A percentile compares a stretch with the other conserved stretches of the same genome.
Conservation (phyloP, 2,113 vertebrate species). For the Elgaria multicarinata region DNA sequence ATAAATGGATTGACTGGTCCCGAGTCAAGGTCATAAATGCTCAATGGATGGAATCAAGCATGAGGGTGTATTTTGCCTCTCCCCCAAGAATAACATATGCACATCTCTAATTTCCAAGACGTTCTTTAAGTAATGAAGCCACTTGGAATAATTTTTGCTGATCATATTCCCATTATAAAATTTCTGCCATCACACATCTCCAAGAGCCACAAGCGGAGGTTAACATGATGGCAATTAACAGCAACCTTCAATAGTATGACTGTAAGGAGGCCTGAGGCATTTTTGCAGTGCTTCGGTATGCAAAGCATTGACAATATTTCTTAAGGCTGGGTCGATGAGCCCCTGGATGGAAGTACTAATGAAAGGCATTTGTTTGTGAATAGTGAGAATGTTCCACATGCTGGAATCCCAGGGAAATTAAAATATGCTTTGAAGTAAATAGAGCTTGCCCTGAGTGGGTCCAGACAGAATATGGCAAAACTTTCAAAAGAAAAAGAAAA, state of each 20-base stretch:
- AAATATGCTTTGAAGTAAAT: not conserved
- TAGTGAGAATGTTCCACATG: not conserved
- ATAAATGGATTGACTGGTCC: slow-evolving; percentile 11
- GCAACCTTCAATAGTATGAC: slow-evolving; percentile 10
- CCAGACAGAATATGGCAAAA: not conserved
- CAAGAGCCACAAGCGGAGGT: slow-evolving; percentile 2
- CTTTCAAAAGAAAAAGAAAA: not conserved
- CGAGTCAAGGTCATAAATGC: slow-evolving; percentile 27
- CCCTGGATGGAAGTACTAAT: slow-evolving; percentile 32
- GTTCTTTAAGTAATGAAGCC: slow-evolving; percentile 4
- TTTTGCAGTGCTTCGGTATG: slow-evolving; percentile 20
- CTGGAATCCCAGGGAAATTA: slow-evolving; percentile 30
- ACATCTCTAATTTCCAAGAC: slow-evolving; percentile 27
- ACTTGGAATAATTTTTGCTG: not conserved
- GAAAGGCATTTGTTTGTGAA: not conserved
- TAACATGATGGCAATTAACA: slow-evolving; percentile 42
- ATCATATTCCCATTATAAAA: not conserved
- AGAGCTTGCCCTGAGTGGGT: not conserved
- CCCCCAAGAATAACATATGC: slow-evolving; percentile 19
- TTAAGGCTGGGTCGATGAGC: not conserved
- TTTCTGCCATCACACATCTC: slow-evolving; percentile 23
- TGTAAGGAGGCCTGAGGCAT: not conserved
- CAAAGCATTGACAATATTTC: slow-evolving; percentile 9
- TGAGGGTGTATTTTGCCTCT: not conserved
- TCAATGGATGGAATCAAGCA: not conserved